Evolutionary conservation across 2,113 vertebrate species (phyloP).

Genomic region (Columba janthina): DNA sequence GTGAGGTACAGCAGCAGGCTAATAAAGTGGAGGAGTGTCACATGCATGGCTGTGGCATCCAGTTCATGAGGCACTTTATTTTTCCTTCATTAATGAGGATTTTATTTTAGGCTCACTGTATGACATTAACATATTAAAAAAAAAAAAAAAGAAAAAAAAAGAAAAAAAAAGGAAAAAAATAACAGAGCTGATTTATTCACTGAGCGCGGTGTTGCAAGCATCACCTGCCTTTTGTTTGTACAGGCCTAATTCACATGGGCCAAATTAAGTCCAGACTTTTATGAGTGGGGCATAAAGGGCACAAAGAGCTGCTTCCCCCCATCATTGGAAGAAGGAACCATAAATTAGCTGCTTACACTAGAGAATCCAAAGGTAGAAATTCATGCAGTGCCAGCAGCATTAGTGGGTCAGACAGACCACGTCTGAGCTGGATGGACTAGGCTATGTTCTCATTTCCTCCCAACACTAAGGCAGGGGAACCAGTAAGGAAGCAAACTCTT

Average conservation of each 20-base stretch:
- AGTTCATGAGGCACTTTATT: conserved; percentile 4
- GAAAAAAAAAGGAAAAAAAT: not conserved
- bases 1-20: not conserved
- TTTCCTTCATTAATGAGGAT: conserved; percentile 63
- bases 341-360: conserved; percentile 48
- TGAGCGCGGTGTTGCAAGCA: not conserved
- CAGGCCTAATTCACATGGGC: conserved; percentile 36
- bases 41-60: conserved; percentile 31
- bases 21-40: conserved; percentile 49
- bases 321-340: conserved; percentile 2
- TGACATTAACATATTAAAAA: conserved; percentile 52
- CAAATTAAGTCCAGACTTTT: conserved; percentile 47
- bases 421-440: not conserved
- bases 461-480: not conserved
- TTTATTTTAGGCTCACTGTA: conserved; percentile 63
- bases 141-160: not conserved
- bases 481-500: not conserved
- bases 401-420: conserved; percentile 15
- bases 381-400: conserved; percentile 36
- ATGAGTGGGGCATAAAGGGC: conserved; percentile 35
- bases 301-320: conserved; percentile 23
- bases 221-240: conserved; percentile 57
- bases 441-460: not conserved
- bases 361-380: conserved; percentile 40
- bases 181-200: conserved; percentile 12